phyloP scores from a whole-genome alignment of 2,888 invertebrate species.

The Aethes cnicana region DNA sequence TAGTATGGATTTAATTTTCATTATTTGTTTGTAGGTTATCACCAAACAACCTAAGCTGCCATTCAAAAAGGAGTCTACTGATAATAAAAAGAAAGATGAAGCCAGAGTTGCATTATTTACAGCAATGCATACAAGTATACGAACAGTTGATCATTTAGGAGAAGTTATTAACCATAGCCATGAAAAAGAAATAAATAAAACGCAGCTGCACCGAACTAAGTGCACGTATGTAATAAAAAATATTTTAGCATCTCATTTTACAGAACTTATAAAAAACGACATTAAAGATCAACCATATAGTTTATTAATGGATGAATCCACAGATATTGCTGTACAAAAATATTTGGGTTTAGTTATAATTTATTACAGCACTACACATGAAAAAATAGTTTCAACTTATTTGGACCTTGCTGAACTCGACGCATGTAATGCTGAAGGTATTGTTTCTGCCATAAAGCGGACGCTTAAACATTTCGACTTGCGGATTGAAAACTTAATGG shows the following conservation, averaged over 20 bases:
- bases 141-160: constrained; percentile 35
- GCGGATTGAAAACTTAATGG: constrained; percentile 41
- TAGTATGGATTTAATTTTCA: not conserved
- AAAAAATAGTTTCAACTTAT: constrained; percentile 36
- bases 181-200: constrained; percentile 24
- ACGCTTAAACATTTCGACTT: constrained; percentile 32
- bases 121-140: constrained; percentile 33
- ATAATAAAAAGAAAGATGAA: constrained; percentile 26
- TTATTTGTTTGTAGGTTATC: constrained; percentile 27
- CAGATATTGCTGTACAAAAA: constrained; percentile 26
- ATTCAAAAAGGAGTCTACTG: constrained; percentile 8
- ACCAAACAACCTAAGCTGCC: constrained; percentile 29
- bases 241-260: constrained; percentile 25
- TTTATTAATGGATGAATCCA: constrained; percentile 22
- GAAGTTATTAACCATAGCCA: constrained; percentile 34
- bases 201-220: constrained; percentile 28
- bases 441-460: constrained; percentile 30
- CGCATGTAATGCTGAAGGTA: constrained; percentile 33
- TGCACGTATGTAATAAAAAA: constrained; percentile 28
- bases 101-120: constrained; percentile 31
- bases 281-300: constrained; percentile 21
- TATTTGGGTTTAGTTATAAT: constrained; percentile 21
- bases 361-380: constrained; percentile 27
- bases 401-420: constrained; percentile 34
- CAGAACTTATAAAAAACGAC: constrained; percentile 16